These are phyloP conservation scores for Cantharis flavilabris DNA, from an alignment of 2,888 invertebrate genomes.

Conservation along the genomic window DNA sequence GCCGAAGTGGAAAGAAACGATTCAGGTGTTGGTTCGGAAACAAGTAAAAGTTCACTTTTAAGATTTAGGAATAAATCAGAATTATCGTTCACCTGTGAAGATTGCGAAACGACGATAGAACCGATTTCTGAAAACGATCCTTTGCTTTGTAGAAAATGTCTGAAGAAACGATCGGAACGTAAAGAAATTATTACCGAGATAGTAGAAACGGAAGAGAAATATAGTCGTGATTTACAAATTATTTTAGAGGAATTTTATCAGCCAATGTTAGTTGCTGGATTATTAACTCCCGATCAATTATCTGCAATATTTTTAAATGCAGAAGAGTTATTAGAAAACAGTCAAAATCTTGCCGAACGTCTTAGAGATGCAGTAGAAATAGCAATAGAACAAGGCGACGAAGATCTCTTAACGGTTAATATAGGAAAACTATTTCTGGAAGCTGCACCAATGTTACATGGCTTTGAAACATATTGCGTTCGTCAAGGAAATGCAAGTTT, in stretches of 20 bases:
- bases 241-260: constrained; percentile 91
- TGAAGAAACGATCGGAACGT: constrained; percentile 84
- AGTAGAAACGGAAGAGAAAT: constrained; percentile 94
- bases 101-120: constrained; percentile 83
- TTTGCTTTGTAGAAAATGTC: constrained; percentile 84
- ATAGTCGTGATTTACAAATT: constrained; percentile 89
- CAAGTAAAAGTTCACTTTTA: constrained; percentile 83
- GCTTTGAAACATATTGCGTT: constrained; percentile 94
- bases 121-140: constrained; percentile 77
- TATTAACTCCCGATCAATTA: constrained; percentile 88
- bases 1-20: constrained; percentile 89
- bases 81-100: constrained; percentile 67
- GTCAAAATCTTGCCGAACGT: constrained; percentile 82
- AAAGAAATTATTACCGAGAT: constrained; percentile 95
- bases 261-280: constrained; percentile 90
- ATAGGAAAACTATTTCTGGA: constrained; percentile 90
- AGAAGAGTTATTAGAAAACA: constrained; percentile 88
- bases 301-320: constrained; percentile 92
- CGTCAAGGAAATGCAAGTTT: constrained; percentile 90
- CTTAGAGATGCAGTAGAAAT: constrained; percentile 86
- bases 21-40: constrained; percentile 91
- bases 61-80: constrained; percentile 70
- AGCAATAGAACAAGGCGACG: constrained; percentile 78
- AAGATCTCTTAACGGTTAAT: constrained; percentile 85
- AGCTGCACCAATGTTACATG: constrained; percentile 89